Evolutionary conservation across 2,888 invertebrate species (phyloP), one percentile per base, ranked within the genome.

Genomic region (Acheta domesticus): DNA sequence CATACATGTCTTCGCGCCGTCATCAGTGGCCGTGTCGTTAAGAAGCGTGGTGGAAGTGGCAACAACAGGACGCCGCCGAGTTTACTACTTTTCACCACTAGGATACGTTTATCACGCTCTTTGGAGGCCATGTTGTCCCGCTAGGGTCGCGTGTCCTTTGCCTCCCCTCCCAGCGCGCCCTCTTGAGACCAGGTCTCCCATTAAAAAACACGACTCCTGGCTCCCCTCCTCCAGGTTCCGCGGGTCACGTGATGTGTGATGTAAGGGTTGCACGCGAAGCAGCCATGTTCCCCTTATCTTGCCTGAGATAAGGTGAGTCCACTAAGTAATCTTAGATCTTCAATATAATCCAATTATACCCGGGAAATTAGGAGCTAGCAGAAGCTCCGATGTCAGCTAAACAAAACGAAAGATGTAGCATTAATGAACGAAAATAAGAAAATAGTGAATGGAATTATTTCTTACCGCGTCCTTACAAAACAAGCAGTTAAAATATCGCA

Each of bases 171-270:
- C 62, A 62, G 14, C 14, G 16, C 62, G 14, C 62, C 62, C 62
- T 62, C 62, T 62, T 62, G 62, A 62, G 62, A 62, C 62, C 62
- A 62, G 62, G 62, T 36, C 62, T 62, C 62, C 62, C 62, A 62
- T 62, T 62, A 62, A 62, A 62, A 62, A 62, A 62, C 62, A 62
- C 62, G 62, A 62, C 62, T 62, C 62, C 62, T 19, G n/a, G 62
- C 62, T 62, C 62, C 62, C 62, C 62, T 62, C 62, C 62, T 14
- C 62, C 62, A 62, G 16, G 62, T 14, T 36, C 62, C n/a, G 62
- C 62, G n/a, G 62, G 62, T 62, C n/a, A 62, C 62, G 62, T 62
- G 62, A 62, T 62, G 62, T 62, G 62, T 62, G 62, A 62, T 62
- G 62, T 62, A 62, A 62, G 62, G 62, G 62, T 62, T 62, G 62